Conservation (phyloP, 2,888 invertebrate genomes). For the Melieria omissa region DNA sequence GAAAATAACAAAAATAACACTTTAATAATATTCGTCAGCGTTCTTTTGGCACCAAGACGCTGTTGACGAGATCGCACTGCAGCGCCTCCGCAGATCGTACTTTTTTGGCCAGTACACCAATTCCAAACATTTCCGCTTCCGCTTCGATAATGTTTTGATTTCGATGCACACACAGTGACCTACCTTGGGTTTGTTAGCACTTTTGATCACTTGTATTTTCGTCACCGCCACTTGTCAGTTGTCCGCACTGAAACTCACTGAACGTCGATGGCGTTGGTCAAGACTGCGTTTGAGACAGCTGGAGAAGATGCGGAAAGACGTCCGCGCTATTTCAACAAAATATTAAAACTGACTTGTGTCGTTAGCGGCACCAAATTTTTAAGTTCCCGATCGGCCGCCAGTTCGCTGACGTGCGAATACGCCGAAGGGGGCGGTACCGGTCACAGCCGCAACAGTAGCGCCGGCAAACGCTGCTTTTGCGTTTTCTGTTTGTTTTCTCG, state of each 20-base stretch:
- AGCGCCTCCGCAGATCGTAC: too few relatives aligned
- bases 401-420: neutral
- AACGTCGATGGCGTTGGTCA: neutral
- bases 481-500: neutral
- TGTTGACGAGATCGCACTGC: too few relatives aligned
- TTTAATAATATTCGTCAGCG: too few relatives aligned
- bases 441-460: neutral
- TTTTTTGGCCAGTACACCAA: too few relatives aligned
- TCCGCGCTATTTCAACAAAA: constrained; percentile 17
- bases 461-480: neutral
- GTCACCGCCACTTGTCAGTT: constrained; percentile 1
- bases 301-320: neutral
- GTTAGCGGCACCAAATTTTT: neutral
- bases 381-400: neutral
- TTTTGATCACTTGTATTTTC: neutral
- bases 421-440: too few relatives aligned
- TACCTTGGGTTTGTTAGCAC: neutral
- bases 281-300: too few relatives aligned
- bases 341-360: constrained; percentile 10
- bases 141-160: too few relatives aligned
- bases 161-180: neutral
- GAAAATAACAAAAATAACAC: too few relatives aligned
- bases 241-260: constrained; percentile 18
- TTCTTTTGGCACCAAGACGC: too few relatives aligned
- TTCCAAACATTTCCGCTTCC: too few relatives aligned